These are phyloP conservation scores for Paragorgia papillata DNA, from an alignment of 92 coral and sea anemone genomes.

Conservation along the genomic window DNA sequence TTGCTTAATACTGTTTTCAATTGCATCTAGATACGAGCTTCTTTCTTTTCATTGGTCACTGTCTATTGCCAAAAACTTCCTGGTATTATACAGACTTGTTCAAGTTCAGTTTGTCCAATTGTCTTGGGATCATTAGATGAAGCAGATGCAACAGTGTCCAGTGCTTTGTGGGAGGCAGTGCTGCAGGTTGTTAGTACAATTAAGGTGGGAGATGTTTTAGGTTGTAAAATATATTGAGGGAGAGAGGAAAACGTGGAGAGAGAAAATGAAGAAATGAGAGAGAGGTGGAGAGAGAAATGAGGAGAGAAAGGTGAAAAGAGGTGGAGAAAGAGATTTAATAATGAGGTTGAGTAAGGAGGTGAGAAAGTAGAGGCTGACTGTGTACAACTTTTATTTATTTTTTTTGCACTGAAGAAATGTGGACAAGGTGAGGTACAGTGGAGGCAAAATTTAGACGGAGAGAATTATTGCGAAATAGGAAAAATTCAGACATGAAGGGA, in stretches of 20 bases:
- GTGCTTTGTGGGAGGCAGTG: constrained; percentile 83
- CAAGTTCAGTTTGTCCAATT: constrained; percentile 78
- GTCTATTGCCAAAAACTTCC: constrained; percentile 73
- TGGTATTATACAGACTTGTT: constrained; percentile 46
- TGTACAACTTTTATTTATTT: too few relatives aligned
- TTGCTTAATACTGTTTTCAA: not conserved
- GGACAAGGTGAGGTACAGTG: too few relatives aligned
- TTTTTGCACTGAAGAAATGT: too few relatives aligned
- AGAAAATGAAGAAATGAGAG: not conserved
- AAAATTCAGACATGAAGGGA: too few relatives aligned
- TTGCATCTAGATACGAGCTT: constrained; percentile 75
- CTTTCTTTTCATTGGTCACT: constrained; percentile 75
- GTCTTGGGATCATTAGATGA: constrained; percentile 85
- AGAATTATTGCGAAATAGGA: too few relatives aligned
- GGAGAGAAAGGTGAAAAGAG: too few relatives aligned
- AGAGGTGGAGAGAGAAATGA: not conserved
- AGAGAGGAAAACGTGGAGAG: not conserved
- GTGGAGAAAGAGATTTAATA: too few relatives aligned
- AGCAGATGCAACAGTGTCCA: constrained; percentile 85
- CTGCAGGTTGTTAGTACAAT: constrained; percentile 62
- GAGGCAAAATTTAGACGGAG: too few relatives aligned
- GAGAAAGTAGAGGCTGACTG: too few relatives aligned
- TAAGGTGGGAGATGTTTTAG: constrained; percentile 12
- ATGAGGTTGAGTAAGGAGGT: too few relatives aligned
- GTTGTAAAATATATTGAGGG: not conserved